These are phyloP conservation scores for Pangasius sanitwongsei DNA, from an alignment of 2,797 vertebrate species.

Conservation along the genomic window DNA sequence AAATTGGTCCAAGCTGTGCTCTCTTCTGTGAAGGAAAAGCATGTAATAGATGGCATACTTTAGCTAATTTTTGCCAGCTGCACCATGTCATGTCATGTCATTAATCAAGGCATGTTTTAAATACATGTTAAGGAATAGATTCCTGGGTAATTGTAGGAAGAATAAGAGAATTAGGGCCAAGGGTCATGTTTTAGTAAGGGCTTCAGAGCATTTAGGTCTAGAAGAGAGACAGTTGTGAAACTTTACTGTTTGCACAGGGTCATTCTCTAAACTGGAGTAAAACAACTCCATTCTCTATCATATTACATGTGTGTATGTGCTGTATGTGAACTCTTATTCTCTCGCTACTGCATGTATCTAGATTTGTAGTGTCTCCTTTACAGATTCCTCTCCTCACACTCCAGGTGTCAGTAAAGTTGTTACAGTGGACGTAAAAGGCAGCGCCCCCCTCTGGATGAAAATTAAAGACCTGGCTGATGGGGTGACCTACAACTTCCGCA, in stretches of 20 bases:
- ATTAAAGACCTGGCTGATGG: slow-evolving; percentile 95
- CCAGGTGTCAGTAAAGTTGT: slow-evolving; percentile 98
- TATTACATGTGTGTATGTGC: slow-evolving; percentile 18
- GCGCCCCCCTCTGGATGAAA: slow-evolving; percentile 91
- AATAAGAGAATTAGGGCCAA: slow-evolving; percentile 59
- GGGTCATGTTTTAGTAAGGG: slow-evolving; percentile 60
- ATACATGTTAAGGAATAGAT: slow-evolving; percentile 64
- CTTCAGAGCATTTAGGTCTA: slow-evolving; percentile 35
- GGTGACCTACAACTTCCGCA: slow-evolving; percentile 90
- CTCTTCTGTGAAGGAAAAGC: slow-evolving; percentile 34
- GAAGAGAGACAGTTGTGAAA: slow-evolving; percentile 34
- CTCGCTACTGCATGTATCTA: slow-evolving; percentile 69
- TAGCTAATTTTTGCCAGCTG: slow-evolving; percentile 42
- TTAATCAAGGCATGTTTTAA: slow-evolving; percentile 64
- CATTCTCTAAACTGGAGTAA: background rate
- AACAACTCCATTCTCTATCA: background rate
- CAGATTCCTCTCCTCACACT: slow-evolving; percentile 81
- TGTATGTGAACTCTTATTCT: slow-evolving; percentile 46
- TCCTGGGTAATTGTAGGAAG: slow-evolving; percentile 70
- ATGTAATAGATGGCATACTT: slow-evolving; percentile 54
- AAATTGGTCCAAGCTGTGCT: slow-evolving; percentile 66
- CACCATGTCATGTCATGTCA: slow-evolving; percentile 58
- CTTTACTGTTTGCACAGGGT: background rate
- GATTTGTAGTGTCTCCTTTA: slow-evolving; percentile 78
- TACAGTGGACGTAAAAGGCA: slow-evolving; percentile 95